These are phyloP conservation scores for Lottia gigantea DNA, from an alignment of 2,888 invertebrate genomes.

Conservation along the genomic window DNA sequence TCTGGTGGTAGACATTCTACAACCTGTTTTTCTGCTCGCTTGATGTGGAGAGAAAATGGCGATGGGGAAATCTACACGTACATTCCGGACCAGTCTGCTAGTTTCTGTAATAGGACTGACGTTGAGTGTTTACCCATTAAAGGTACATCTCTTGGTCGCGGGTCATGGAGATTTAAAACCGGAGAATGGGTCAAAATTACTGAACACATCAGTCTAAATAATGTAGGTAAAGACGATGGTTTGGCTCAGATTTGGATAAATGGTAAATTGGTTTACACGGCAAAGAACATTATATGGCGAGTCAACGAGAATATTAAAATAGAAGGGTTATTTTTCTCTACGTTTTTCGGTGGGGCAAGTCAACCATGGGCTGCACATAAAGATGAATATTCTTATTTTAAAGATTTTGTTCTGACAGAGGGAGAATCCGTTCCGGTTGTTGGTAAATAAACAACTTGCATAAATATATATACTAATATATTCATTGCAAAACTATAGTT, in stretches of 20 bases:
- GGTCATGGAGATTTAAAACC: constrained; percentile 30
- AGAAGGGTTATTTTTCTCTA: constrained; percentile 48
- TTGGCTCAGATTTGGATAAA: constrained; percentile 22
- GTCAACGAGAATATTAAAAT: constrained; percentile 32
- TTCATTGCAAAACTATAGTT: no score
- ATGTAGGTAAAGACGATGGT: constrained; percentile 20
- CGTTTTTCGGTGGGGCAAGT: constrained; percentile 49
- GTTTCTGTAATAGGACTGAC: background rate
- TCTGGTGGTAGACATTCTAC: constrained; percentile 39
- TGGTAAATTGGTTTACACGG: constrained; percentile 18
- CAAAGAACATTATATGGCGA: constrained; percentile 38
- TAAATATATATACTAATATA: no score
- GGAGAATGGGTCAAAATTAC: constrained; percentile 22
- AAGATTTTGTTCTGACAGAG: constrained; percentile 37
- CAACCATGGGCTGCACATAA: constrained; percentile 38
- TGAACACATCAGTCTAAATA: background rate
- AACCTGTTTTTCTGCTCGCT: constrained; percentile 44
- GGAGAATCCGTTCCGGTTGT: background rate
- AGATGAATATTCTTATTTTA: constrained; percentile 46
- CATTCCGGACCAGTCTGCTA: constrained; percentile 24
- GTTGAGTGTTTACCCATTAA: background rate
- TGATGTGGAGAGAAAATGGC: constrained; percentile 45
- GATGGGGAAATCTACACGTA: constrained; percentile 47
- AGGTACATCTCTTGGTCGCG: constrained; percentile 15
- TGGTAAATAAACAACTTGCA: background rate